Percentiles rank a stretch among this genome's conserved stretches.
Conservation (phyloP, 2,888 invertebrate genomes). For the Drosophila acutilabella region DNA sequence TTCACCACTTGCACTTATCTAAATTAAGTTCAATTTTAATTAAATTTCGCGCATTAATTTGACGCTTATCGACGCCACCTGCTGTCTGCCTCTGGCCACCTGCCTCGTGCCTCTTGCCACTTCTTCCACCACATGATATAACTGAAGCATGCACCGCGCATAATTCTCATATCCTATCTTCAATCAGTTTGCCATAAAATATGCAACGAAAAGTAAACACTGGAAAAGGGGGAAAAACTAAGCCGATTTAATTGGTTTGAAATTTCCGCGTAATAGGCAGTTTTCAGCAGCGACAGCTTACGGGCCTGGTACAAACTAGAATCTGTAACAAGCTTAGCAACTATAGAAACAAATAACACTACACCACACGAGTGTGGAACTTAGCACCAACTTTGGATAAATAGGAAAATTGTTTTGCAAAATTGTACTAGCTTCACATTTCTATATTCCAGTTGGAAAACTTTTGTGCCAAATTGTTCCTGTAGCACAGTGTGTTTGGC, state of each 20-base stretch:
- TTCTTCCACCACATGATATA: constrained; percentile 3
- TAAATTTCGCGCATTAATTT: constrained; percentile 61
- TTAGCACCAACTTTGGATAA: background rate
- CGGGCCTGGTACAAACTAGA: constrained; percentile 2
- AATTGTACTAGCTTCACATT: background rate
- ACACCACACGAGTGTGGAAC: background rate
- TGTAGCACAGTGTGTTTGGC: constrained; percentile 5
- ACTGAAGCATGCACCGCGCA: constrained; percentile 4
- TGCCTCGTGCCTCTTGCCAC: background rate
- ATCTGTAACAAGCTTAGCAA: constrained; percentile 5
- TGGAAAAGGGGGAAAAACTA: constrained; percentile 30
- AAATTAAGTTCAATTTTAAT: constrained; percentile 67
- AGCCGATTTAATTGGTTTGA: constrained; percentile 61
- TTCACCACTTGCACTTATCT: constrained; percentile 53
- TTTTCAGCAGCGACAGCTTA: constrained; percentile 3
- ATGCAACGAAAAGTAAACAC: constrained; percentile 9
- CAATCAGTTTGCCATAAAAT: constrained; percentile 7
- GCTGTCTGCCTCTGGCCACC: background rate
- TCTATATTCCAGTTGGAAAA: background rate
- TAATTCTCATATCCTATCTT: background rate
- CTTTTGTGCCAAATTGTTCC: background rate
- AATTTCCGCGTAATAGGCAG: constrained; percentile 23
- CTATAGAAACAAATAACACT: constrained; percentile 2
- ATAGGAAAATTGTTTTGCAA: background rate
- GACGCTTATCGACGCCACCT: constrained; percentile 30